These are phyloP conservation scores for Eristalinus sepulchralis DNA, from an alignment of 2,888 invertebrate species.

Conservation along the genomic window DNA sequence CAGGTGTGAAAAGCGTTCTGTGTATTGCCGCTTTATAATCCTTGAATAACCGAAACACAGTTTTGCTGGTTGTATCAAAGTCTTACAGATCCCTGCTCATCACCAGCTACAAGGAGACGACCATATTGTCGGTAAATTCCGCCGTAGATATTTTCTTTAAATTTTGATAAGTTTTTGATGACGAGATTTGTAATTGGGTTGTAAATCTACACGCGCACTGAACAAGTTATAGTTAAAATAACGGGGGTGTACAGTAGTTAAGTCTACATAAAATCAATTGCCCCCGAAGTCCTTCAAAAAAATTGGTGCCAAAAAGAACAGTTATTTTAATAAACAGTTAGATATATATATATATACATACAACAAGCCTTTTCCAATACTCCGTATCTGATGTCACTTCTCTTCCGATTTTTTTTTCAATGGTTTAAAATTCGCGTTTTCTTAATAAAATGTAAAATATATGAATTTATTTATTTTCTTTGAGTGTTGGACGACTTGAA, in stretches of 20 bases:
- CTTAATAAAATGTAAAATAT: too few relatives aligned
- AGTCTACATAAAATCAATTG: conserved; percentile 95
- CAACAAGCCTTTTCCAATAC: too few relatives aligned
- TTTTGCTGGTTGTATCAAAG: conserved; percentile 93
- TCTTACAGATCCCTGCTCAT: conserved; percentile 93
- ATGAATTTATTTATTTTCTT: too few relatives aligned
- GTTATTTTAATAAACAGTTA: too few relatives aligned
- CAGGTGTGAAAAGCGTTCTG: conserved; percentile 90
- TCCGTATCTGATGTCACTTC: too few relatives aligned
- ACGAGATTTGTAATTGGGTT: conserved; percentile 92
- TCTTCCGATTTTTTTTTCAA: too few relatives aligned
- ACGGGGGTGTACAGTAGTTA: conserved; percentile 93
- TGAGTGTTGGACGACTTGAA: background rate
- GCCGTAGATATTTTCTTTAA: conserved; percentile 92
- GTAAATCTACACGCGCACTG: conserved; percentile 93
- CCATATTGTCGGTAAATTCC: conserved; percentile 92
- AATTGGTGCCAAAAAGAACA: too few relatives aligned
- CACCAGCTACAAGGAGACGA: conserved; percentile 91
- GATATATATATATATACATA: too few relatives aligned
- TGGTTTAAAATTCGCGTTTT: too few relatives aligned
- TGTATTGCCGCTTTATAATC: conserved; percentile 91
- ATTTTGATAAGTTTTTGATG: conserved; percentile 90
- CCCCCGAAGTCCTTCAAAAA: too few relatives aligned
- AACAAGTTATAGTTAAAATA: conserved; percentile 96
- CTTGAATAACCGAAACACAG: conserved; percentile 91